A percentile compares a stretch with the other conserved stretches of the same genome.
phyloP scores from a whole-genome alignment of 2,888 invertebrate species.

The Drosophila lutescens region DNA sequence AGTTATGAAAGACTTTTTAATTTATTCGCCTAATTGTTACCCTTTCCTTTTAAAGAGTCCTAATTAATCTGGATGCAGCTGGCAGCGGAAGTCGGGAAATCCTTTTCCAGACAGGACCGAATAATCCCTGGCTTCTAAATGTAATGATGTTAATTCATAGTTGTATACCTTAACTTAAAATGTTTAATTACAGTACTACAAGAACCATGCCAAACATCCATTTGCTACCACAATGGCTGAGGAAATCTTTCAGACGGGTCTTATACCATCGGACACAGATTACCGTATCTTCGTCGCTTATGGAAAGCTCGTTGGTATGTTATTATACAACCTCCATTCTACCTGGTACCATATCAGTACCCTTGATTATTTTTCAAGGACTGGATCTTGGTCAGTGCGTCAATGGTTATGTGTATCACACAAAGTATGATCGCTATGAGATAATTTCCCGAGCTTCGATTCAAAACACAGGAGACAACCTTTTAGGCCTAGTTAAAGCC shows the following conservation, averaged over 20 bases:
- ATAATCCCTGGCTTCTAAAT: slow-evolving; percentile 87
- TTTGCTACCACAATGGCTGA: slow-evolving; percentile 86
- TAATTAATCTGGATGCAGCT: slow-evolving; percentile 95
- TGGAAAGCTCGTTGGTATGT: slow-evolving; percentile 83
- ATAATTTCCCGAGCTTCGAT: slow-evolving; percentile 88
- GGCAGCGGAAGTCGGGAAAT: slow-evolving; percentile 96
- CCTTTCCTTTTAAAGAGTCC: slow-evolving; percentile 84
- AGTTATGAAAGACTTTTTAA: slow-evolving; percentile 15
- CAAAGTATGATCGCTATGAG: slow-evolving; percentile 88
- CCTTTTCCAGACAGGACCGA: slow-evolving; percentile 94
- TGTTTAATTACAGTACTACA: slow-evolving; percentile 82
- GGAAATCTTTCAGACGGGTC: slow-evolving; percentile 88
- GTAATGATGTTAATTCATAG: neutral
- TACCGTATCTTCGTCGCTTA: slow-evolving; percentile 86
- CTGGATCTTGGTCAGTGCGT: slow-evolving; percentile 90
- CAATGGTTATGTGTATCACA: slow-evolving; percentile 92
- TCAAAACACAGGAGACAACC: slow-evolving; percentile 90
- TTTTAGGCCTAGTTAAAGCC: slow-evolving; percentile 86
- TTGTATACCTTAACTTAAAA: neutral
- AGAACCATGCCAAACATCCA: slow-evolving; percentile 85
- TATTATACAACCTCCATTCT: too few relatives aligned
- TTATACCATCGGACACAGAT: slow-evolving; percentile 89
- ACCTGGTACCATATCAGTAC: too few relatives aligned
- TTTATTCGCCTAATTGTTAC: too few relatives aligned
- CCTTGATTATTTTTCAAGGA: too few relatives aligned